These are phyloP conservation scores for Poecilia velifera DNA, from an alignment of 2,797 vertebrate genomes.

Conservation along the genomic window DNA sequence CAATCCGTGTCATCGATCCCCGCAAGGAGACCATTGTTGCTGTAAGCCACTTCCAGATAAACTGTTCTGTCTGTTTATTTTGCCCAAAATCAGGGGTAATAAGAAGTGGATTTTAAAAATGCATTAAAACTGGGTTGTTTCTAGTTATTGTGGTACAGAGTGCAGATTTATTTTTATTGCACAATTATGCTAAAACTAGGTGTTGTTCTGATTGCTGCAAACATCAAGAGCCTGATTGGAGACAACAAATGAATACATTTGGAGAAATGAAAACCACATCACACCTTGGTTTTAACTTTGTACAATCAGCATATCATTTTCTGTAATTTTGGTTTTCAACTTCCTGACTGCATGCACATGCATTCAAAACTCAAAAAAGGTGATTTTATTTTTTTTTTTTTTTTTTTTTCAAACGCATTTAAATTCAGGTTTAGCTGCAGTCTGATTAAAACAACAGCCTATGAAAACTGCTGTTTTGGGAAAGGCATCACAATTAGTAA, in stretches of 20 bases:
- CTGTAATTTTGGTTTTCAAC: too few species aligned
- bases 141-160: background rate
- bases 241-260: background rate
- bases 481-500: background rate
- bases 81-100: background rate
- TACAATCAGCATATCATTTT: too few species aligned
- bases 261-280: background rate
- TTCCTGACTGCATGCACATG: too few species aligned
- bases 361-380: too few species aligned
- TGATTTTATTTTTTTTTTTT: background rate
- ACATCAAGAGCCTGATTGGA: background rate
- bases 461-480: background rate
- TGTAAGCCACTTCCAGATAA: slow-evolving; percentile 74
- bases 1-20: slow-evolving; percentile 92
- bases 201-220: background rate
- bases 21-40: slow-evolving; percentile 89
- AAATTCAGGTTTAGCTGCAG: background rate
- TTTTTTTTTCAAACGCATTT: background rate
- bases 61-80: slow-evolving; percentile 8
- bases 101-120: background rate
- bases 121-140: background rate
- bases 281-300: too few species aligned
- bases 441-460: background rate
- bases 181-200: background rate
- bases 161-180: background rate